Evolutionary conservation across 2,888 invertebrate genomes (phyloP), one percentile per base, ranked within the genome.

Genomic region (Eumacrocentrus americanus): DNA sequence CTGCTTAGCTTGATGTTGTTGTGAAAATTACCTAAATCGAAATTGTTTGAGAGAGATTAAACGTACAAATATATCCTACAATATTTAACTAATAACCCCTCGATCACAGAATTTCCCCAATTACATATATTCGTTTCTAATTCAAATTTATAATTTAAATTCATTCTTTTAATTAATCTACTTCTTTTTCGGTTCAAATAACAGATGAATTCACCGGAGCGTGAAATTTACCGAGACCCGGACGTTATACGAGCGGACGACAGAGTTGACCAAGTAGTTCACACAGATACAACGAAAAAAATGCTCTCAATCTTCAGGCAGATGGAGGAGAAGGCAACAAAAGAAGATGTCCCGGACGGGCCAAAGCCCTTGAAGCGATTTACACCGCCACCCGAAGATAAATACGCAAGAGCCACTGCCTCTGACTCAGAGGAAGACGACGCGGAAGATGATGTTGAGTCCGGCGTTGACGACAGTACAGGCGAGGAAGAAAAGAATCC

Each of bases 261-360:
- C 69, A 78, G 79, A 46, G 75, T 82, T 2, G 77, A 82, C 29
- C 87, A 86, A 44, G 72, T 80, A 22, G 80, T 80, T 23, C 78
- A 67, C 61, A 78, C 80, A 7, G 84, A 85, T 67, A 94, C 94
- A 0, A 91, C 95, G 11, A 89, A 90, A 42, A 88, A 91, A 74
- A 95, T 96, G 91, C 86, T 95, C 68, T 87, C 86, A 72, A 91
- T 94, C 70, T 96, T 96, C 86, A 86, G 94, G 1, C 91, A 94
- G 82, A 88, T 96, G 86, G 95, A 95, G 82, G 89, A 90, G 71
- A 86, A 87, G 67, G 83, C 83, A 57, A 75, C 76, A 60, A 82
- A 85, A 63, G 82, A 84, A 11, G 84, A 84, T 12, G 79, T 86
- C 12, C 83, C 83, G 9, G 84, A 83, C 60, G 85, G 91, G 9